Evolutionary conservation across 2,113 vertebrate genomes (phyloP), one percentile per base, ranked within the genome.

Genomic region (Lichenostomus cassidix): DNA sequence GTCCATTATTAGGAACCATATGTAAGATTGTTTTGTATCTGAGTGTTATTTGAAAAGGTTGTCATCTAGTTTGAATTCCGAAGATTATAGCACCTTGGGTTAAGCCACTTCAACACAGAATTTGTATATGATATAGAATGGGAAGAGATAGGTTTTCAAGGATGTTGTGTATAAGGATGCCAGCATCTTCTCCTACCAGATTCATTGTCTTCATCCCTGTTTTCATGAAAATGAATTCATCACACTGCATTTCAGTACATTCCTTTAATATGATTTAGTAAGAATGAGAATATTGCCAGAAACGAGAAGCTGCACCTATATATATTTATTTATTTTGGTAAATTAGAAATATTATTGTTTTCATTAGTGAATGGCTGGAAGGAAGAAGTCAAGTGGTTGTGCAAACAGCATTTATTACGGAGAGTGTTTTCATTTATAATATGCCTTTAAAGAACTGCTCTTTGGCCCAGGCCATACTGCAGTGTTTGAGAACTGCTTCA

Each of bases 331-430:
- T 93, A 73, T 95, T 93, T 94, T 31, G 47, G 39, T 89, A 86
- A 95, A 95, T 95, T 88, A 83, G 81, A 94, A 93, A 82, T 94
- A 93, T 80, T 92, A 93, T 75, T 93, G 71, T 78, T 96, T 94
- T 90, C 73, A 92, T 92, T 87, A 90, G 56, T 12, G 83, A 90
- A 82, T 84, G 69, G 52, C 88, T 94, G 42, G 80, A 91, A 97
- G 88, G 88, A 94, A 81, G 49, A 93, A 89, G 52, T 91, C 64
- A 93, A 78, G 76, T 21, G 13, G 59, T 67, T 58, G 83, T 87
- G 76, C 28, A 83, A 86, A 89, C 87, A 74, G 41, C 46, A n/a
- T 95, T 68, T 89, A 53, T 94, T 87, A 41, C 33, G 49, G 78
- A 92, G 42, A 58, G 33, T 12, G 4, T 85, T 94, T 94, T 92